Percentiles rank a stretch among this genome's conserved stretches.
phyloP scores from a whole-genome alignment of 2,888 invertebrate species.

The Lampropteryx suffumata region DNA sequence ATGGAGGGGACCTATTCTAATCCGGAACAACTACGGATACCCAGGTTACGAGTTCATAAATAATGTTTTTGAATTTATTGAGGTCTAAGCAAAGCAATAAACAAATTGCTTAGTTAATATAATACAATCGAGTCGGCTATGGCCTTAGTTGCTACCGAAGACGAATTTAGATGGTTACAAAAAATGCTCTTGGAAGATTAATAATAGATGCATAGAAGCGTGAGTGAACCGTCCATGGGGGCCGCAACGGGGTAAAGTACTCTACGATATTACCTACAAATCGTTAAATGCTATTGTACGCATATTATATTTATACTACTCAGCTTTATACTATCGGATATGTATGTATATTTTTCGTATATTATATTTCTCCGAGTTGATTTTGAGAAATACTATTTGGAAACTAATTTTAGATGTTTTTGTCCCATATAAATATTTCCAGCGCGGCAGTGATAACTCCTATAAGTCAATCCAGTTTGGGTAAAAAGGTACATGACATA shows the following conservation, averaged over 20 bases:
- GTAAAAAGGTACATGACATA: conserved; percentile 22
- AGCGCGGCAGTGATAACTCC: conserved; percentile 38
- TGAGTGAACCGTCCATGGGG: conserved; percentile 63
- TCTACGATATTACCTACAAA: conserved; percentile 6
- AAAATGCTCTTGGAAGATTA: conserved; percentile 14
- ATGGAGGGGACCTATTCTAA: too few species aligned
- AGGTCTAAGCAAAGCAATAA: not conserved
- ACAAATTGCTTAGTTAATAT: not conserved
- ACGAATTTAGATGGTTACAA: conserved; percentile 11
- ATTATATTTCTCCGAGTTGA: too few species aligned
- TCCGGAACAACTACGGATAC: too few species aligned
- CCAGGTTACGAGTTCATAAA: too few species aligned
- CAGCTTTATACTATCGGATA: too few species aligned
- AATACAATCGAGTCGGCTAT: conserved; percentile 21
- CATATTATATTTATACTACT: too few species aligned
- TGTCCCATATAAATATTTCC: conserved; percentile 4
- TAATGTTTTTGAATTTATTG: conserved; percentile 1
- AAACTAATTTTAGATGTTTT: not conserved
- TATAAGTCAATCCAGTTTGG: conserved; percentile 28
- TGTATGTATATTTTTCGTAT: too few species aligned
- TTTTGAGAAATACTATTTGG: too few species aligned
- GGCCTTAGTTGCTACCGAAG: conserved; percentile 3
- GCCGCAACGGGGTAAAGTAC: conserved; percentile 48
- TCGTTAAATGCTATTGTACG: not conserved
- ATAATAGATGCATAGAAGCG: conserved; percentile 50